Conservation (phyloP, 2,113 vertebrate genomes). For the Misgurnus anguillicaudatus region DNA sequence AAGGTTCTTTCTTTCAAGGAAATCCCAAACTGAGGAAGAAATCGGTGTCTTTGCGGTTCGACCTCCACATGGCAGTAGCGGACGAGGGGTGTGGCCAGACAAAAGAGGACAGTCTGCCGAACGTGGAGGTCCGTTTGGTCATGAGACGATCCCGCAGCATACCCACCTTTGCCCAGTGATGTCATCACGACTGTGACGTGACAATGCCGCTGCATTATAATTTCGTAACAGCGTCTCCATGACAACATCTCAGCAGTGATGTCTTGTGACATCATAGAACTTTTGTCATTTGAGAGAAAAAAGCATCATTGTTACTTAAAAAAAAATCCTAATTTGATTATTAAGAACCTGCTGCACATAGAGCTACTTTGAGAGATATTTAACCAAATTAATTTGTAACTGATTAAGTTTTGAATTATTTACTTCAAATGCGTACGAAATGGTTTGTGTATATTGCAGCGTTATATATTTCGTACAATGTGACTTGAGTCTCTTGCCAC, state of each 20-base stretch:
- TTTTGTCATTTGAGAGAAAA: not conserved
- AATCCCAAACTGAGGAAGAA: slow-evolving; percentile 95
- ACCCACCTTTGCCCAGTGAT: slow-evolving; percentile 82
- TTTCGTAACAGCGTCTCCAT: not conserved
- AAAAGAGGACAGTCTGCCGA: slow-evolving; percentile 81
- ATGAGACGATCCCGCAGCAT: slow-evolving; percentile 96
- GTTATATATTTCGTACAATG: not conserved
- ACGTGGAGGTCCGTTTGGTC: slow-evolving; percentile 92
- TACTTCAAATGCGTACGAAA: not conserved
- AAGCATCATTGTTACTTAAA: not conserved
- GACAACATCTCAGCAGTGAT: not conserved
- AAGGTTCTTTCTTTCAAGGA: slow-evolving; percentile 97
- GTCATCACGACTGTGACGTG: not conserved
- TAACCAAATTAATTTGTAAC: not conserved
- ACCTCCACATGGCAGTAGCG: slow-evolving; percentile 89
- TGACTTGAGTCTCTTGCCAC: not conserved
- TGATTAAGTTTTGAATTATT: too few relatives aligned
- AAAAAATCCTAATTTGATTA: not conserved
- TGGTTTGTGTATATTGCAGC: not conserved
- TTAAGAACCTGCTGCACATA: not conserved
- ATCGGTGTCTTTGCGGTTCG: slow-evolving; percentile 93
- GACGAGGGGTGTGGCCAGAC: slow-evolving; percentile 84
- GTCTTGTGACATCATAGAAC: slow-evolving; percentile 13
- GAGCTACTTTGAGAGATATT: not conserved
- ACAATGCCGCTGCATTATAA: not conserved